These are phyloP conservation scores for Caenorhabditis remanei DNA, from an alignment of 1,140 invertebrate genomes.

Conservation along the genomic window DNA sequence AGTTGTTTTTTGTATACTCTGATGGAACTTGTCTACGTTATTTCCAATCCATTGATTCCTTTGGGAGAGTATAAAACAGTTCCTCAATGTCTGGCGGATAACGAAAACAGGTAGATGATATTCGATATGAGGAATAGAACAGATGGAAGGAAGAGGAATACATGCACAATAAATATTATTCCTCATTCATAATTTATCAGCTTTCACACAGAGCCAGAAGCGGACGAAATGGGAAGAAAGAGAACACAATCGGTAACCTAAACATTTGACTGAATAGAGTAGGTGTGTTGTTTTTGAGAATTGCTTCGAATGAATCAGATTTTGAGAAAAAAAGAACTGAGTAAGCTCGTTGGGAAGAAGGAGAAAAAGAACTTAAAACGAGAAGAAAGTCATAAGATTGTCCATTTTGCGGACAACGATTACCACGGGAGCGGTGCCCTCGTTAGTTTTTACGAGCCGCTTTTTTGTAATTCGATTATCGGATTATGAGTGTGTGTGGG, in stretches of 20 bases:
- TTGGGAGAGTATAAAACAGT: not conserved
- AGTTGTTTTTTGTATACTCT: not conserved
- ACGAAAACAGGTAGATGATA: not conserved
- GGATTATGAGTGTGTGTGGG: constrained; percentile 27
- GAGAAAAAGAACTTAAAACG: not conserved
- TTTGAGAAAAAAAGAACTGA: not conserved
- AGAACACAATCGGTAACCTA: not conserved
- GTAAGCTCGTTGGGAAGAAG: not conserved
- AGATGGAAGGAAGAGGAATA: not conserved
- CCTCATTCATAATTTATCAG: constrained; percentile 47
- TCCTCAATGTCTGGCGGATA: not conserved
- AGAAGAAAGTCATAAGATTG: constrained; percentile 28
- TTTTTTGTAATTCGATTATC: constrained; percentile 31
- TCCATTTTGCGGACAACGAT: not conserved
- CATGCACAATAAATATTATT: constrained; percentile 40
- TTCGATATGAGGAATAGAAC: not conserved
- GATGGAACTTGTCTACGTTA: not conserved
- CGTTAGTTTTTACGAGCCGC: constrained; percentile 15
- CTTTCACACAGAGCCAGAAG: not conserved
- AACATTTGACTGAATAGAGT: not conserved
- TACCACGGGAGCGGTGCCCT: constrained; percentile 9
- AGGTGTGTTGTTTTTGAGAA: not conserved
- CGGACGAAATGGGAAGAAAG: not conserved
- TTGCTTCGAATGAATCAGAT: not conserved
- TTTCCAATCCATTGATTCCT: not conserved